A percentile compares a stretch with the other conserved stretches of the same genome.
These are phyloP conservation scores for Numenius arquata DNA, from an alignment of 2,113 vertebrate species.

Conservation along the genomic window DNA sequence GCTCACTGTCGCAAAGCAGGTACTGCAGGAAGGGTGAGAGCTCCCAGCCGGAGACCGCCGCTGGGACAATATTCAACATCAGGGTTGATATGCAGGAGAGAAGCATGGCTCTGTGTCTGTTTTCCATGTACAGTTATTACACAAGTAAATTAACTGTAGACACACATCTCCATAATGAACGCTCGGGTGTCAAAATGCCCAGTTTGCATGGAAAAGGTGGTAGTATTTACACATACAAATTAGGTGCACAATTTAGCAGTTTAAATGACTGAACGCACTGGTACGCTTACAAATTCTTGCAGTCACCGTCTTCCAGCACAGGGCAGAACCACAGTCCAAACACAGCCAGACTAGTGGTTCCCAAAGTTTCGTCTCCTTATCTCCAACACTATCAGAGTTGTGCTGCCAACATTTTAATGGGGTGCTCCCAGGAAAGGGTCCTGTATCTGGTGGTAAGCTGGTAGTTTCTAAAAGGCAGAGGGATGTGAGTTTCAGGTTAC, in stretches of 20 bases:
- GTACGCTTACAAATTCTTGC: not conserved
- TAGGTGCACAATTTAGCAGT: not conserved
- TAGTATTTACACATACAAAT: not conserved
- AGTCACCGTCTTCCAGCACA: not conserved
- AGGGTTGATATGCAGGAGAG: not conserved
- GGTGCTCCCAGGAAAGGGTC: not conserved
- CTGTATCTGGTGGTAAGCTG: not conserved
- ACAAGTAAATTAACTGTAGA: not conserved
- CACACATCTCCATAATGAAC: not conserved
- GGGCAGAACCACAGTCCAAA: not conserved
- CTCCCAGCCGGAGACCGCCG: not conserved
- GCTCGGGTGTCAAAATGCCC: not conserved
- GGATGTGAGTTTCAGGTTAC: not conserved
- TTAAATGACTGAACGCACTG: not conserved
- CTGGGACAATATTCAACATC: rapidly evolving
- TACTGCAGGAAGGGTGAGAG: not conserved
- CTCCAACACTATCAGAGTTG: not conserved
- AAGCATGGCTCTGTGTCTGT: not conserved
- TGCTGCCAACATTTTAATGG: not conserved
- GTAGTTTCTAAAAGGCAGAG: not conserved
- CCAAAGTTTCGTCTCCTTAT: not conserved
- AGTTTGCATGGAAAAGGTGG: not conserved
- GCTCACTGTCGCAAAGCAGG: rapidly evolving
- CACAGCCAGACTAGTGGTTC: not conserved
- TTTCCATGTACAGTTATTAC: not conserved